Percentiles rank a stretch among this genome's conserved stretches.
Conservation (phyloP, 2,888 invertebrate genomes). For the Tanytarsus gracilentus region DNA sequence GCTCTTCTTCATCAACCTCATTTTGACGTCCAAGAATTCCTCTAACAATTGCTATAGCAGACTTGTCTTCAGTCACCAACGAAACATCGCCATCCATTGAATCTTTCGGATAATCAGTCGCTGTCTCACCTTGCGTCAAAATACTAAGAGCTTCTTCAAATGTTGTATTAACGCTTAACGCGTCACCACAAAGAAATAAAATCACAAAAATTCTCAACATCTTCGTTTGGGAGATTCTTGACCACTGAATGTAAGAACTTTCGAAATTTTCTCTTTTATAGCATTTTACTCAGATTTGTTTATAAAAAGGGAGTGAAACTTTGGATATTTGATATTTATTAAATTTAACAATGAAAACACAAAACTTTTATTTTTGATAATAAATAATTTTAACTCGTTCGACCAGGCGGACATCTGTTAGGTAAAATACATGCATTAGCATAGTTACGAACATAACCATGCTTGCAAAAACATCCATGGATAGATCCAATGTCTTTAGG, state of each 20-base stretch:
- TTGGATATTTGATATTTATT: too few relatives aligned
- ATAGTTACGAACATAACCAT: conserved; percentile 42
- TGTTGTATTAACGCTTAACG: background rate
- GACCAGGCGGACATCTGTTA: conserved; percentile 20
- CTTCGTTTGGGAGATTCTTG: too few relatives aligned
- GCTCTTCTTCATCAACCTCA: background rate
- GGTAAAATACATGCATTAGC: conserved; percentile 42
- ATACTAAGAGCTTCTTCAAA: too few relatives aligned
- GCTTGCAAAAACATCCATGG: conserved; percentile 45
- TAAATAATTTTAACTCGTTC: too few relatives aligned
- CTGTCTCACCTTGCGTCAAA: background rate
- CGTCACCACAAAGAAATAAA: background rate
- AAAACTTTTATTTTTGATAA: too few relatives aligned
- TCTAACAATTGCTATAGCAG: background rate
- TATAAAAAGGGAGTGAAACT: background rate
- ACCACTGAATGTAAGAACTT: background rate
- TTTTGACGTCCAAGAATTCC: background rate
- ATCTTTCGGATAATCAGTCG: background rate
- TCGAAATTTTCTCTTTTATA: conserved; percentile 4
- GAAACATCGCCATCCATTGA: background rate
- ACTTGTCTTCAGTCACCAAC: background rate
- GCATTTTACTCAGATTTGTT: background rate
- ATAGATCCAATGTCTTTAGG: conserved; percentile 39
- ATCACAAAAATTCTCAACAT: background rate
- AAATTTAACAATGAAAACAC: too few relatives aligned